Base-by-base conservation (phyloP, 2,797 vertebrate species). In the Coilia nasus region DNA sequence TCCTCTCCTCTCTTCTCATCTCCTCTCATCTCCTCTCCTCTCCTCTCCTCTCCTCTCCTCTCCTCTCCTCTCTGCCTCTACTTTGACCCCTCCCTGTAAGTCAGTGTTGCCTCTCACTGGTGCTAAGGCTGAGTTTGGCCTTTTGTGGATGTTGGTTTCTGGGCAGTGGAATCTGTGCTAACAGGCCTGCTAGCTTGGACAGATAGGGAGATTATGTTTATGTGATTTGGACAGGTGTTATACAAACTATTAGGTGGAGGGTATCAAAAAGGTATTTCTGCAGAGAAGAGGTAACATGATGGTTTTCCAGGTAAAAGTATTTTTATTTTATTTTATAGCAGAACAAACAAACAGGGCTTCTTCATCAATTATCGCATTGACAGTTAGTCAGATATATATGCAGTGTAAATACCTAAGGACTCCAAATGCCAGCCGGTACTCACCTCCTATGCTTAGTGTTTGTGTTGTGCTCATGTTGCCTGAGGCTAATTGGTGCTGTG, bases 1-100 rank as follows among this genome's bases (percentile, higher is more conserved):
- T 96, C 78, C 93, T 95, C 87, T 85, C n/a, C n/a, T n/a, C n/a
- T 95, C 87, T 94, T 95, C 90, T 94, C 94, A 90, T 94, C 94
- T 41, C 94, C 95, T 0, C 92, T n/a, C n/a, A n/a, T 47, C 46
- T 47, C 46, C 46, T 47, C 46, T 47, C 46, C 46, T 47, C 46
- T 10, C 46, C 10, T 47, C 46, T 4, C 10, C 46, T 47, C 46
- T n/a, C n/a, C n/a, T n/a, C n/a, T n/a, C n/a, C n/a, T n/a, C n/a
- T n/a, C n/a, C 9, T 54, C 14, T 54, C 50, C 14, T 54, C 50
- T 54, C 50, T 14, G 14, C 50, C 50, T 1, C 50, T 14, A 3
- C 23, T 35, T 0, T 78, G 9, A 82, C 56, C 50, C 56, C 81
- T 57, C 31, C 71, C 28, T 60, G 41, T 47, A 47, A 21, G 35